Evolutionary conservation across 2,888 invertebrate genomes (phyloP).

Genomic region (Ophioninae sp.): DNA sequence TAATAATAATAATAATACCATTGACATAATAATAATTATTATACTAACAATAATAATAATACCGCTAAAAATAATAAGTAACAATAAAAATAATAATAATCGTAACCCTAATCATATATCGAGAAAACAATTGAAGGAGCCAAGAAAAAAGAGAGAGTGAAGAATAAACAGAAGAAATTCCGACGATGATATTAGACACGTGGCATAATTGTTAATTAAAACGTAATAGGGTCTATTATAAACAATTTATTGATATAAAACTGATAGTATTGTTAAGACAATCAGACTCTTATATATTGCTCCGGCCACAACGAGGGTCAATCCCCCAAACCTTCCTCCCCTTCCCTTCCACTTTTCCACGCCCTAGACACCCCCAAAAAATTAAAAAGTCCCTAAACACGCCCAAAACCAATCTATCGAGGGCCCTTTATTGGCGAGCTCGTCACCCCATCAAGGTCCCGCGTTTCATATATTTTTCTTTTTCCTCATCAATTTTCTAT

Average conservation of each 20-base stretch:
- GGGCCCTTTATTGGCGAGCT: slow-evolving; percentile 41
- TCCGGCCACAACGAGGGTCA: slow-evolving; percentile 77
- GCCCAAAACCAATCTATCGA: neutral
- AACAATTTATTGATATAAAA: slow-evolving; percentile 67
- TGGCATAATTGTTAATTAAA: slow-evolving; percentile 59
- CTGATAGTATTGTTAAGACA: slow-evolving; percentile 80
- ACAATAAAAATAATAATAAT: slow-evolving; percentile 59
- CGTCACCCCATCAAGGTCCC: slow-evolving; percentile 26
- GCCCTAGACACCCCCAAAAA: neutral
- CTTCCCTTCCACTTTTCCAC: neutral
- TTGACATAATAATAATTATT: neutral
- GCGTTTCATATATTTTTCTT: neutral
- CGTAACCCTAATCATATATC: slow-evolving; percentile 61
- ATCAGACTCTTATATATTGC: slow-evolving; percentile 78
- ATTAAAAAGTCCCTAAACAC: slow-evolving; percentile 45
- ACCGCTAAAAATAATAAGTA: slow-evolving; percentile 45
- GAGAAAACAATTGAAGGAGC: slow-evolving; percentile 64
- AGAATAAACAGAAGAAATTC: neutral
- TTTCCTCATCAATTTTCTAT: neutral
- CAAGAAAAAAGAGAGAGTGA: neutral
- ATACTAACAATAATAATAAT: slow-evolving; percentile 61
- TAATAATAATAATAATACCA: slow-evolving; percentile 61
- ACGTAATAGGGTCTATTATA: slow-evolving; percentile 61
- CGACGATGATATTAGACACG: slow-evolving; percentile 37
- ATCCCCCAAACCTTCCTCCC: slow-evolving; percentile 33